Evolutionary conservation across 2,113 vertebrate species (phyloP).

Genomic region (Stegastes partitus): DNA sequence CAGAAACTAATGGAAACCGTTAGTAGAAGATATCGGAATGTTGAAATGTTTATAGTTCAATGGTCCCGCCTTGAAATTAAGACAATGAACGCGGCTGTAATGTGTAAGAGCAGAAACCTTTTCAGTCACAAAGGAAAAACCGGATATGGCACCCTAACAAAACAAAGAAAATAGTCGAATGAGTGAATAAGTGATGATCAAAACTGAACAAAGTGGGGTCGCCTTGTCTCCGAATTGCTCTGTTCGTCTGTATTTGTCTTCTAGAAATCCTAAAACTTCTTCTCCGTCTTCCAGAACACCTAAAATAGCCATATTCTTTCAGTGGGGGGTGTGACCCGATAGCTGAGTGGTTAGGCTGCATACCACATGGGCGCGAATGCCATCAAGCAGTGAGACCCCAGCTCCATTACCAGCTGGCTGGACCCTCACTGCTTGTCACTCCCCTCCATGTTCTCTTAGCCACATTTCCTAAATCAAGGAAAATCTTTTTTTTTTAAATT

Average conservation of each 20-base stretch:
- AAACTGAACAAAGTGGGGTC: neutral
- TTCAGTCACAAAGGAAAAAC: neutral
- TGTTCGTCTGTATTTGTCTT: constrained; percentile 12
- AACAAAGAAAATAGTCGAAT: neutral
- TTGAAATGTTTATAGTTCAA: neutral
- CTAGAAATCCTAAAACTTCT: neutral
- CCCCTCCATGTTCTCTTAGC: too few species aligned
- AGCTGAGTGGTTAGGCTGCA: too few species aligned
- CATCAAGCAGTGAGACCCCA: too few species aligned
- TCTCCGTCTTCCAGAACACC: neutral
- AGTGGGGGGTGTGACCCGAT: too few species aligned
- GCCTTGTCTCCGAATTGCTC: neutral
- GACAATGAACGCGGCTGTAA: neutral
- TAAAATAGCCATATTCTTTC: neutral
- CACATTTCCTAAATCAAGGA: too few species aligned
- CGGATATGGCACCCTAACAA: neutral
- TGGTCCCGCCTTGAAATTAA: neutral
- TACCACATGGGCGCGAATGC: too few species aligned
- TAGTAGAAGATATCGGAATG: neutral
- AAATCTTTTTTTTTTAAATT: too few species aligned
- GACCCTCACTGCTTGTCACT: too few species aligned
- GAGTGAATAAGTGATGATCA: neutral
- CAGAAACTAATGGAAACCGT: neutral
- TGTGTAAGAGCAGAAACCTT: neutral
- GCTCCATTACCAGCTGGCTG: too few species aligned